Base-by-base conservation (phyloP, 2,888 invertebrate species). In the Orchestes rusci region DNA sequence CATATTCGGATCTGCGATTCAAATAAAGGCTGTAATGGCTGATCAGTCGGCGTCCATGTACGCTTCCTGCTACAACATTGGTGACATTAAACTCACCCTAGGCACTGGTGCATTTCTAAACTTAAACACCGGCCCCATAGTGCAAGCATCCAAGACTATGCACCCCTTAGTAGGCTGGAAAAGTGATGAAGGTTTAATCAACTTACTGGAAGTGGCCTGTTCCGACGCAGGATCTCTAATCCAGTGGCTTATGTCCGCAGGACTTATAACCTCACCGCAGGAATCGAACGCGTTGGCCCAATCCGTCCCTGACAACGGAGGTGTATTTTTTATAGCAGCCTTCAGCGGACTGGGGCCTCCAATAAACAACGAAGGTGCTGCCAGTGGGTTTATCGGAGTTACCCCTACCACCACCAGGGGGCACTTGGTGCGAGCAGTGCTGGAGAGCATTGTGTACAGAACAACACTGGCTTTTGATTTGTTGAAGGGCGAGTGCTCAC, bases 141-240 rank as follows among this genome's bases (percentile, higher is more conserved):
- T 88, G 61, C 85, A 90, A 0, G 88, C 89, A 34, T 70, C 87
- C 3, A 78, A 80, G 39, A 94, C 93, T 1, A 73, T 94, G 27
- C 94, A 94, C 69, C 96, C 97, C 0, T 69, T 96, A 16, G 84
- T 96, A 23, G 95, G 84, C 0, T 97, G 96, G 95, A 74, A 74
- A 53, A 70, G 79, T 23, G 69, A 72, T 3, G 66, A 71, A 13
- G 74, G 79, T 54, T 57, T 76, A n/a, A 71, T 79, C 0, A 94
- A 82, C 66, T 73, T 88, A 27, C 84, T 85, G 0, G 96, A 97
- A 67, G 93, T 91, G 0, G 76, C 84, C 0, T 84, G 89, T 5
- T 83, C 87, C 54, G 94, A 96, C 63, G 88, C 90, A 1, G 95
- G 94, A 0, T 81, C 84, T 2, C 75, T 90, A 4, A 79, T 97